Evolutionary conservation across 2,888 invertebrate genomes (phyloP), one percentile per base, ranked within the genome.

Genomic region (Agrilus cyanescens): DNA sequence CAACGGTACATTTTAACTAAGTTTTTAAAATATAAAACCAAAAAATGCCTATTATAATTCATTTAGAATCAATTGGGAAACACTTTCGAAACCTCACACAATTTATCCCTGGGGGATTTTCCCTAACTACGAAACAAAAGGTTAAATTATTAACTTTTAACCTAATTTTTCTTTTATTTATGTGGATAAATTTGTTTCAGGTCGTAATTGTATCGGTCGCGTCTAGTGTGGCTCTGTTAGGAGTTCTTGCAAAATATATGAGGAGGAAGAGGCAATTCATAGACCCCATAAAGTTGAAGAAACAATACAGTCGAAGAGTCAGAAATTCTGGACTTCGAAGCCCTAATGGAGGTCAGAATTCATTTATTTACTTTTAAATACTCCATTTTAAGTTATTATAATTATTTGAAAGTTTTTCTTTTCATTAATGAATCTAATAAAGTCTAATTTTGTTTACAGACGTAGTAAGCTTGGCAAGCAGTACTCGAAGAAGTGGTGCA

Each of bases 221-320:
- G 38, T 76, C 85, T 32, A 86, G 91, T 57, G 79, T 88, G 14
- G 76, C 85, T 7, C 70, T 91, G n/a, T 75, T 93, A 33, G 85
- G 87, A 32, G 77, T 88, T 8, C 66, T 93, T 25, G 87, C 91
- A 33, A 77, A 82, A 53, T 87, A 85, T 64, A 69, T 89, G 54
- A 78, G 85, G 37, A 74, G 88, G 42, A 72, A 81, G 45, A 75
- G 82, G 58, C 76, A 76, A 12, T 73, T 75, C 47, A 75, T 80
- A 40, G 76, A 78, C 33, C 65, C 75, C 1, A 61, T 68, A 32
- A 76, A 78, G 54, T 70, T 74, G 7, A 70, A 77, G 45, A 71
- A 74, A 49, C 72, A 71, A 54, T 67, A 73, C 51, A 66, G 70
- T 42, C 78, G 78, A 59, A 71, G 80, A 35, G 69, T 79, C n/a